These are phyloP conservation scores for Phaonia tiefii DNA, from an alignment of 2,888 invertebrate species.

Conservation along the genomic window DNA sequence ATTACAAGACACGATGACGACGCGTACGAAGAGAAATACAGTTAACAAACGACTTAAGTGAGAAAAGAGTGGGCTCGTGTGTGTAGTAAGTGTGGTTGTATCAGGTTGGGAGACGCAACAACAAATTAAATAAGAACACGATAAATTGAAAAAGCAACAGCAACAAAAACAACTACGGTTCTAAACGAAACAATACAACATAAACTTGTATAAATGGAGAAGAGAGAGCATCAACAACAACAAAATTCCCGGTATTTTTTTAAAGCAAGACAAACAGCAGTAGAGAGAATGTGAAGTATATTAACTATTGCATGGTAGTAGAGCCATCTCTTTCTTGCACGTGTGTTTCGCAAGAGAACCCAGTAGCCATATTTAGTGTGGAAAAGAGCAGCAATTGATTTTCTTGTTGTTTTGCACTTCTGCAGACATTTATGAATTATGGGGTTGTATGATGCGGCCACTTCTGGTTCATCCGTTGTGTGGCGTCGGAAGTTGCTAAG, in stretches of 20 bases:
- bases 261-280: not conserved
- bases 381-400: slow-evolving; percentile 54
- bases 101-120: slow-evolving; percentile 41
- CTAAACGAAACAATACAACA: slow-evolving; percentile 22
- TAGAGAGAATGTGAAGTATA: not conserved
- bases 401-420: slow-evolving; percentile 1
- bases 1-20: no score
- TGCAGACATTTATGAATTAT: slow-evolving; percentile 63
- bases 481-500: slow-evolving; percentile 58
- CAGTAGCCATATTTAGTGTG: slow-evolving; percentile 54
- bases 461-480: slow-evolving; percentile 61
- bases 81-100: not conserved
- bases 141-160: slow-evolving; percentile 58
- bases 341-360: not conserved
- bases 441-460: slow-evolving; percentile 49
- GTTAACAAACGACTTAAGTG: slow-evolving; percentile 21
- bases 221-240: slow-evolving; percentile 7
- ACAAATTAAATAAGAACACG: slow-evolving; percentile 61
- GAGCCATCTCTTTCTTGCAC: slow-evolving; percentile 28
- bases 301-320: no score
- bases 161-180: no score
- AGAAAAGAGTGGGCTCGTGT: not conserved
- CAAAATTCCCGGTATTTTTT: slow-evolving; percentile 57
- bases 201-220: not conserved
- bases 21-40: not conserved